Base-by-base conservation (phyloP, 1,140 invertebrate species). In the Ridgeia piscesae region DNA sequence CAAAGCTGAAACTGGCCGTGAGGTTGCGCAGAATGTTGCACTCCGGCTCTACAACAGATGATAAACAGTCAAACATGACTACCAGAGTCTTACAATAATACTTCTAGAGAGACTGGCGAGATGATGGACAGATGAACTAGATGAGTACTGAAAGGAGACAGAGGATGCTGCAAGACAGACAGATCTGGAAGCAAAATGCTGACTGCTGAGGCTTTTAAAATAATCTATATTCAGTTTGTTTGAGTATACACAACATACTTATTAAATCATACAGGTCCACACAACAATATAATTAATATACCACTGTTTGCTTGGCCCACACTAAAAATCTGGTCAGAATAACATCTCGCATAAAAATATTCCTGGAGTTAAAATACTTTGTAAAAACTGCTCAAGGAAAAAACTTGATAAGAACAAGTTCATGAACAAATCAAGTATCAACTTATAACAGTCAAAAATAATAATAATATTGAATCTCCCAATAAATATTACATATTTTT, bases 41-140 rank as follows among this genome's bases (percentile, higher is more conserved):
- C 91, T 95, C 95, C 88, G 94, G 94, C 91, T 95, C 95, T 95
- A 94, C 34, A 95, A 94, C 89, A 92, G 27, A 77, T 77, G 27
- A 77, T 31, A 77, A 77, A 21, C 58, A 21, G 58, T 21, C 11
- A 21, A 77, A 77, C 27, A 77, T 77, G 17, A 77, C 27, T 77
- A 77, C 27, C 4, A 6, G 58, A 77, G 58, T 21, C 17, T 77
- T 77, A 77, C 58, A 77, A 77, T 17, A 42, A 42, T n/a, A 42
- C 11, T 42, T 42, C 11, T 42, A 42, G n/a, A n/a, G n/a, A n/a
- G n/a, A n/a, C n/a, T n/a, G n/a, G n/a, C n/a, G n/a, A n/a, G n/a
- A n/a, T n/a, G n/a, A n/a, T n/a, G n/a, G n/a, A n/a, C n/a, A n/a
- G n/a, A n/a, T n/a, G n/a, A n/a, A n/a, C n/a, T n/a, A n/a, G n/a